phyloP scores from a whole-genome alignment of 1,140 invertebrate species.

The Metaphire vulgaris region DNA sequence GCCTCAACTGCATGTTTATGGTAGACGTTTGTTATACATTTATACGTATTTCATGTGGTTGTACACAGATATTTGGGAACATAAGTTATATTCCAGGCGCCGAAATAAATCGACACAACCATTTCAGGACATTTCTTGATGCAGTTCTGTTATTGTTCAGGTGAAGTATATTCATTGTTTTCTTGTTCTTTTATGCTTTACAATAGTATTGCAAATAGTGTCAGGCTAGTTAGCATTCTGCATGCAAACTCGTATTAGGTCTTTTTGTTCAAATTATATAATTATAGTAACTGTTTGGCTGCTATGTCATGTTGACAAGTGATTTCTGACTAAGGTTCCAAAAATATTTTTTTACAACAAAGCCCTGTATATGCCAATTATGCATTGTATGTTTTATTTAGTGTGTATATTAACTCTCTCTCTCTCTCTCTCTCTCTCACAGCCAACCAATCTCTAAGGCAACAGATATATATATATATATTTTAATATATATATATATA shows the following conservation, averaged over 20 bases:
- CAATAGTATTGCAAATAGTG: neutral
- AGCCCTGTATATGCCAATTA: too few species aligned
- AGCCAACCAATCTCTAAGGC: neutral
- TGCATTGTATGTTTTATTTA: too few species aligned
- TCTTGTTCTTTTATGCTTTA: neutral
- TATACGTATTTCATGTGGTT: too few species aligned
- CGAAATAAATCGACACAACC: slow-evolving; percentile 96
- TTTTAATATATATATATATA: slow-evolving; percentile 38
- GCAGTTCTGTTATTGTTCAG: slow-evolving; percentile 97
- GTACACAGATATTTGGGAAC: slow-evolving; percentile 75
- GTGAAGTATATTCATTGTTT: slow-evolving; percentile 55
- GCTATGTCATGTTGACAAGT: too few species aligned
- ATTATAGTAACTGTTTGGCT: neutral
- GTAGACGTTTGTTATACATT: too few species aligned
- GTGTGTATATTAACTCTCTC: too few species aligned
- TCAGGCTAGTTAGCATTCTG: neutral
- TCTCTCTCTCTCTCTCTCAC: too few species aligned
- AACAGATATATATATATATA: neutral
- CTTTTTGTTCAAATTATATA: neutral
- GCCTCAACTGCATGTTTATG: too few species aligned
- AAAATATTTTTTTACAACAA: neutral
- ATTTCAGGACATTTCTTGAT: slow-evolving; percentile 97
- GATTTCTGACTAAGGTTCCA: neutral
- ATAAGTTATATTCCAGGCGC: slow-evolving; percentile 78
- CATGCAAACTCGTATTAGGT: neutral